Conservation (phyloP, 2,797 vertebrate genomes). For the Emydoidea blandingii region DNA sequence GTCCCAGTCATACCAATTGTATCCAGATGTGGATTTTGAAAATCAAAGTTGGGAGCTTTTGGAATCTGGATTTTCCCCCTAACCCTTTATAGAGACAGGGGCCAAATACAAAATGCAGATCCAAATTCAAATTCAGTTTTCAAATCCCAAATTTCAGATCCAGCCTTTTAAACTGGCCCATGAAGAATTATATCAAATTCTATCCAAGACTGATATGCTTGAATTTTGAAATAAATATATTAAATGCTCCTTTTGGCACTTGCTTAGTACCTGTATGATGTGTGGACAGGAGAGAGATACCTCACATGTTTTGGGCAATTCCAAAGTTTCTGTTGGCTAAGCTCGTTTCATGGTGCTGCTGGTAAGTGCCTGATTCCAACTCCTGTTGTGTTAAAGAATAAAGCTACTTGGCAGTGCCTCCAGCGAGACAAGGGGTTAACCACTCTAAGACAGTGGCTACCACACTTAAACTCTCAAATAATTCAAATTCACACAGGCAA, state of each 20-base stretch:
- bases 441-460: background rate
- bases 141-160: background rate
- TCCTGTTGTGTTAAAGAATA: too few species aligned
- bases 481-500: background rate
- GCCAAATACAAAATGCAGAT: background rate
- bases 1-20: background rate
- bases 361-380: too few species aligned
- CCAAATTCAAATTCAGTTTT: background rate
- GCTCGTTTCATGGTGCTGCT: background rate
- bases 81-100: background rate
- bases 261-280: background rate
- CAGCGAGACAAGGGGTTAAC: too few species aligned
- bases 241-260: background rate
- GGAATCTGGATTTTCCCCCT: background rate
- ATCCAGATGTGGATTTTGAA: background rate
- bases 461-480: background rate
- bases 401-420: too few species aligned
- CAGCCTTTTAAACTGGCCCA: background rate
- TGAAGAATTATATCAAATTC: background rate
- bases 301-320: background rate
- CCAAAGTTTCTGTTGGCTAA: background rate
- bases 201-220: background rate
- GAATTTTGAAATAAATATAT: background rate
- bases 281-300: background rate
- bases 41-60: slow-evolving; percentile 1